phyloP scores from a whole-genome alignment of 1,140 invertebrate genomes.

The Drosophila guanche region DNA sequence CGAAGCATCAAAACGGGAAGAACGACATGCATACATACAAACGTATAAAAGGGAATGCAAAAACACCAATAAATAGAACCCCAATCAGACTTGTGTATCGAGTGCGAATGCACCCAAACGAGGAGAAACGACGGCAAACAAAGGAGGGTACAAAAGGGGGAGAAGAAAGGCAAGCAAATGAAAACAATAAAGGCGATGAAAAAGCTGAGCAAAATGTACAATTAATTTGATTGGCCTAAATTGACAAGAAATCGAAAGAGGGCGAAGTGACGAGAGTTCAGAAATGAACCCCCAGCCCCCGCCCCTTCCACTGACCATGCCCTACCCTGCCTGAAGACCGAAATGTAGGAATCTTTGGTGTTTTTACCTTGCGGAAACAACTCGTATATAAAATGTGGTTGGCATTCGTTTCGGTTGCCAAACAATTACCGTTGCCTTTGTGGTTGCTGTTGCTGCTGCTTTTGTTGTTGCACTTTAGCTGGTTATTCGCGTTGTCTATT shows the following conservation, averaged over 20 bases:
- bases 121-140: constrained; percentile 8
- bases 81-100: constrained; percentile 25
- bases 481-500: constrained; percentile 20
- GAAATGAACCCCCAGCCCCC: too few species aligned
- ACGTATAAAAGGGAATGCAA: constrained; percentile 1
- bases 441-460: constrained; percentile 18
- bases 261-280: too few species aligned
- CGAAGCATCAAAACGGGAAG: constrained; percentile 18
- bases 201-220: constrained; percentile 45
- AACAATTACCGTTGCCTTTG: constrained; percentile 16
- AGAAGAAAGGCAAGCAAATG: constrained; percentile 4
- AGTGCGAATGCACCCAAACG: constrained; percentile 55
- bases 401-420: constrained; percentile 41
- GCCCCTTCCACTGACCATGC: too few species aligned
- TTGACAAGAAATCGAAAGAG: constrained; percentile 52
- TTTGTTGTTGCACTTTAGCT: constrained; percentile 12
- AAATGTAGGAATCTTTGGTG: constrained; percentile 27
- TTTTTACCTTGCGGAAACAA: constrained; percentile 40
- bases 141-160: constrained; percentile 13
- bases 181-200: constrained; percentile 48
- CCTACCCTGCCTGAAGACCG: too few species aligned
- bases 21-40: constrained; percentile 11
- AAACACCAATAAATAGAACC: neutral
- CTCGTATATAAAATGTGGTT: constrained; percentile 29
- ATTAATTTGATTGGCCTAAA: constrained; percentile 66